These are phyloP conservation scores for Seira musarum DNA, from an alignment of 2,888 invertebrate species.

Conservation along the genomic window DNA sequence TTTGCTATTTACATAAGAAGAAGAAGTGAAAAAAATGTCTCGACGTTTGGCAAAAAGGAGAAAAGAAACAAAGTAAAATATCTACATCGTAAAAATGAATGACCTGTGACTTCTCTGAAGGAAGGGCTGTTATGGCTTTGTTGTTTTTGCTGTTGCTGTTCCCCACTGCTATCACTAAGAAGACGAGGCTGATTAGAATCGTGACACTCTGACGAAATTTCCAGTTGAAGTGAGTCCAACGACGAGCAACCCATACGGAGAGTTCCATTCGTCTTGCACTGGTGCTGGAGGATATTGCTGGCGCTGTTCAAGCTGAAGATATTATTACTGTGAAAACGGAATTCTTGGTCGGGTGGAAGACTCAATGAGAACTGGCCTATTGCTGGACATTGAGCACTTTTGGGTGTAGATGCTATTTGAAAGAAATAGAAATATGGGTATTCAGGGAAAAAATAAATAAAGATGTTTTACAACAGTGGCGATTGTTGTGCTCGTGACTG, in stretches of 20 bases:
- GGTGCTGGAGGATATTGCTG: conserved; percentile 16
- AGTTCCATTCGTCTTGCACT: conserved; percentile 44
- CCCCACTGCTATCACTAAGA: too few species aligned
- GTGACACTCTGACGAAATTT: conserved; percentile 44
- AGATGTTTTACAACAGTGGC: not conserved
- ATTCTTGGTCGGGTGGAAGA: not conserved
- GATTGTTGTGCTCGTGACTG: too few species aligned
- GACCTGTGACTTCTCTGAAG: conserved; percentile 48
- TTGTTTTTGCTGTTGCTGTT: not conserved
- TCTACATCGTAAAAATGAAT: conserved; percentile 56
- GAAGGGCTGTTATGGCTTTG: conserved; percentile 11
- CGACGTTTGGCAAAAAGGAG: too few species aligned
- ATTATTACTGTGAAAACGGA: not conserved
- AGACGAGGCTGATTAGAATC: conserved; percentile 31
- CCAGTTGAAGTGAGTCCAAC: conserved; percentile 63
- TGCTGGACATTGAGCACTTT: conserved; percentile 87
- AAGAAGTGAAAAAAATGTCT: too few species aligned
- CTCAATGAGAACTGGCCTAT: conserved; percentile 78
- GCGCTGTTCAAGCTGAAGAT: too few species aligned
- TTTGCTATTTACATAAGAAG: too few species aligned
- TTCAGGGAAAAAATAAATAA: not conserved
- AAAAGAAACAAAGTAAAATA: too few species aligned
- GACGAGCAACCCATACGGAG: conserved; percentile 61
- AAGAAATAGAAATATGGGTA: conserved; percentile 44
- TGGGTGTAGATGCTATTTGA: conserved; percentile 85